Evolutionary conservation across 2,797 vertebrate genomes (phyloP), one percentile per base, ranked within the genome.

Genomic region (Scolopax rusticola): DNA sequence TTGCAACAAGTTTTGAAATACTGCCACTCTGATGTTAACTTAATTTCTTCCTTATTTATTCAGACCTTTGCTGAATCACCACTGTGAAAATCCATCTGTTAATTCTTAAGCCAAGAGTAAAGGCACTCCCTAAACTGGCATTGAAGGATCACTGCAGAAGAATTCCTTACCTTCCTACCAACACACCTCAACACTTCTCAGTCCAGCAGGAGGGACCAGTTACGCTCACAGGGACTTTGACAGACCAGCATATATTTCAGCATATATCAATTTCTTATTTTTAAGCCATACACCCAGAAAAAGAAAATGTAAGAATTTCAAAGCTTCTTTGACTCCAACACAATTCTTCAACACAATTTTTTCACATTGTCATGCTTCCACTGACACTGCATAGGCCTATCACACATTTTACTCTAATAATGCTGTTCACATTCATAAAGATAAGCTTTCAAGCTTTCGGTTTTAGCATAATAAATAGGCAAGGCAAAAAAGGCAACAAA

Each of bases 11-110:
- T 84, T 86, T 74, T 88, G 70, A 95, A 95, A 93, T 53, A 28
- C 36, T 76, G 61, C 74, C 19, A 59, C 51, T 69, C 47, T 47
- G 25, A 48, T 48, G 47, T 76, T 78, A 69, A 70, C 65, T 54
- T 86, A 63, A 88, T 93, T 96, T 94, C 73, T 90, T 90, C 74
- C 83, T 76, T 93, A 92, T 89, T 97, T 95, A 91, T 84, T 93
- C 76, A 76, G 67, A 38, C 54, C 87, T 90, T 45, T 95, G 92
- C 85, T 96, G 91, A 95, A 92, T 96, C 96, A 95, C 63, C 43
- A 47, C 59, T n/a, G 16, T 81, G 63, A 87, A 94, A 96, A 96
- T 67, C 36, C 59, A 45, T 87, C 47, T 88, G 90, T 94, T 96
- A 88, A 88, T 91, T 92, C 83, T 79, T 88, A 95, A 84, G 30